These are phyloP conservation scores for Papilio helenus DNA, from an alignment of 1,140 invertebrate genomes.

Conservation along the genomic window DNA sequence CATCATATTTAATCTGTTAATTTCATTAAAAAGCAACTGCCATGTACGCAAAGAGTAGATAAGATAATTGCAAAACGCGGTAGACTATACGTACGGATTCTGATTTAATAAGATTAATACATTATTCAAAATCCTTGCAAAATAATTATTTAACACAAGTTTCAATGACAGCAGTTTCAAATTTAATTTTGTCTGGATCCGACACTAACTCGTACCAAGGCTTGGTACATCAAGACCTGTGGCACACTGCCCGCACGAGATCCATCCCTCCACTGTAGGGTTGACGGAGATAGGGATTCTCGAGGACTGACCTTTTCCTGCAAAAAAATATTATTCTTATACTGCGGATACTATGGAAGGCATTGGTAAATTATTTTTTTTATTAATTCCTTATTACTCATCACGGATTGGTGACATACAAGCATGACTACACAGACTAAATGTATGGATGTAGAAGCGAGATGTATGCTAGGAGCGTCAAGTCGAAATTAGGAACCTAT, in stretches of 20 bases:
- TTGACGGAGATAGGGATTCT: constrained; percentile 19
- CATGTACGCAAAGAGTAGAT: not conserved
- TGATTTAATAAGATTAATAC: not conserved
- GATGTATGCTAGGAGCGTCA: too few species aligned
- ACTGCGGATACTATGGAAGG: not conserved
- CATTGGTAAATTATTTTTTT: not conserved
- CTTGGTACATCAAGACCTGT: constrained; percentile 16
- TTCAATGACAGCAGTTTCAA: not conserved
- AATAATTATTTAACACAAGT: not conserved
- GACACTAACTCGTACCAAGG: constrained; percentile 6
- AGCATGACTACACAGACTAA: too few species aligned
- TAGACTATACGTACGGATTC: not conserved
- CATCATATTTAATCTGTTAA: not conserved
- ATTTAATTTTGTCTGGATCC: constrained; percentile 14
- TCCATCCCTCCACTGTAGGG: not conserved
- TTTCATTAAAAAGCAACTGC: not conserved
- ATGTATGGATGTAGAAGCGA: too few species aligned
- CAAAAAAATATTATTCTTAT: not conserved
- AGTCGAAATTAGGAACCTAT: too few species aligned
- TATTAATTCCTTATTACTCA: not conserved
- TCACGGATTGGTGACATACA: too few species aligned
- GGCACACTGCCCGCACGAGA: not conserved
- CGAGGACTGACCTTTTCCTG: not conserved
- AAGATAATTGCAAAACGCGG: constrained; percentile 12
- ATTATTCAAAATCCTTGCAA: not conserved